Evolutionary conservation across 2,888 invertebrate species (phyloP).

Genomic region (Mesochorus sp.): DNA sequence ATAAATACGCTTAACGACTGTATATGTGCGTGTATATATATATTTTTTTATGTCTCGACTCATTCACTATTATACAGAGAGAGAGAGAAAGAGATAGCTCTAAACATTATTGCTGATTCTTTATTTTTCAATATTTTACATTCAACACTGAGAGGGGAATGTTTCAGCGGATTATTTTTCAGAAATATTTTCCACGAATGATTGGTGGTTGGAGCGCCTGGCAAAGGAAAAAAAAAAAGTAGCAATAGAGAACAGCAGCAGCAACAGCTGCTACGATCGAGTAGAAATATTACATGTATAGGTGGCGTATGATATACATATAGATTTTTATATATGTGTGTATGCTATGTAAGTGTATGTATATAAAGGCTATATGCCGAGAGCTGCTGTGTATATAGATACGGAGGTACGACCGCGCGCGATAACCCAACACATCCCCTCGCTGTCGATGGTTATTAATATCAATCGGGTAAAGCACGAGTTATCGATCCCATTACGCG

Average conservation of each 20-base stretch:
- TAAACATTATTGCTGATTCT: neutral
- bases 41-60: conserved; percentile 1
- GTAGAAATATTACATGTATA: conserved; percentile 2
- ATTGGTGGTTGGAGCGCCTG: conserved; percentile 32
- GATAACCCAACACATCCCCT: conserved; percentile 4
- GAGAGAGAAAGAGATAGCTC: neutral
- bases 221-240: conserved; percentile 30
- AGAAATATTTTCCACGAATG: conserved; percentile 44
- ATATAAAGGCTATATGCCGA: neutral
- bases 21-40: no score
- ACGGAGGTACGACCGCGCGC: conserved; percentile 10
- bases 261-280: conserved; percentile 53
- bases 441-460: conserved; percentile 58
- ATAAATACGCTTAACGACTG: conserved; percentile 3
- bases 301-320: conserved; percentile 10
- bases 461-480: conserved; percentile 61
- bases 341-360: no score
- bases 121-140: conserved; percentile 4
- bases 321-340: no score
- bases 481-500: conserved; percentile 62
- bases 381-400: neutral
- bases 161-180: conserved; percentile 8
- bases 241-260: neutral
- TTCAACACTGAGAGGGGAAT: neutral
- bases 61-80: neutral